These are phyloP conservation scores for Corbicula japonica DNA, from an alignment of 2,888 invertebrate species.

Conservation along the genomic window DNA sequence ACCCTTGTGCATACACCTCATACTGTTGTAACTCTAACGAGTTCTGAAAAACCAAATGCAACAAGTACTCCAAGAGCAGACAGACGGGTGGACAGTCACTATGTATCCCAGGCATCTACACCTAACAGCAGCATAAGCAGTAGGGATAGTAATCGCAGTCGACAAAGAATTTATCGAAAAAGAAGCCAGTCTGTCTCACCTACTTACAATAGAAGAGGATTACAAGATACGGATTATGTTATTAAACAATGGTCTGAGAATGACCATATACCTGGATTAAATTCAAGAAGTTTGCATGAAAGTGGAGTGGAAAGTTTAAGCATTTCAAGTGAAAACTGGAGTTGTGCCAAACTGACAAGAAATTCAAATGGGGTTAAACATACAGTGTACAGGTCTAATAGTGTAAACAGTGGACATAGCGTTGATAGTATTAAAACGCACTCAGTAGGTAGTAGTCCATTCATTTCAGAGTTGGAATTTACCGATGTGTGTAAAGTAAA, in stretches of 20 bases:
- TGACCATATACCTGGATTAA: slow-evolving; percentile 62
- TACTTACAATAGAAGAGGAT: slow-evolving; percentile 57
- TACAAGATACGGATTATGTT: slow-evolving; percentile 61
- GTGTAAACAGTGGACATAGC: slow-evolving; percentile 57
- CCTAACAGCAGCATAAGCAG: slow-evolving; percentile 60
- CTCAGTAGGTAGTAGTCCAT: slow-evolving; percentile 44
- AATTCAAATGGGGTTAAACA: slow-evolving; percentile 43
- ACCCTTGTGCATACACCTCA: slow-evolving; percentile 9
- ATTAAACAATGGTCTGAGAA: slow-evolving; percentile 53
- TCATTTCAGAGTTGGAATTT: slow-evolving; percentile 63
- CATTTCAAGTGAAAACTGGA: slow-evolving; percentile 63
- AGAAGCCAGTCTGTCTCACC: slow-evolving; percentile 73
- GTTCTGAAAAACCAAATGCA: slow-evolving; percentile 38
- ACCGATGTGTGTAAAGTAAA: slow-evolving; percentile 66
- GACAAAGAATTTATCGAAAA: slow-evolving; percentile 67
- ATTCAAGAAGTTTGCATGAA: no score
- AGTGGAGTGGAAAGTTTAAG: slow-evolving; percentile 48
- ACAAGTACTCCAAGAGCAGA: slow-evolving; percentile 59
- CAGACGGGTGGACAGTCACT: slow-evolving; percentile 51
- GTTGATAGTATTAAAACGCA: slow-evolving; percentile 50
- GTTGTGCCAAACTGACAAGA: slow-evolving; percentile 53
- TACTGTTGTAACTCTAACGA: not conserved
- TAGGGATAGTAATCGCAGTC: slow-evolving; percentile 53
- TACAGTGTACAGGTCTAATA: slow-evolving; percentile 58
- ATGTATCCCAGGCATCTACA: slow-evolving; percentile 42